Percentiles rank a stretch among this genome's conserved stretches.
These are phyloP conservation scores for Smutsia gigantea DNA, from an alignment of 2,797 vertebrate species.

Conservation along the genomic window DNA sequence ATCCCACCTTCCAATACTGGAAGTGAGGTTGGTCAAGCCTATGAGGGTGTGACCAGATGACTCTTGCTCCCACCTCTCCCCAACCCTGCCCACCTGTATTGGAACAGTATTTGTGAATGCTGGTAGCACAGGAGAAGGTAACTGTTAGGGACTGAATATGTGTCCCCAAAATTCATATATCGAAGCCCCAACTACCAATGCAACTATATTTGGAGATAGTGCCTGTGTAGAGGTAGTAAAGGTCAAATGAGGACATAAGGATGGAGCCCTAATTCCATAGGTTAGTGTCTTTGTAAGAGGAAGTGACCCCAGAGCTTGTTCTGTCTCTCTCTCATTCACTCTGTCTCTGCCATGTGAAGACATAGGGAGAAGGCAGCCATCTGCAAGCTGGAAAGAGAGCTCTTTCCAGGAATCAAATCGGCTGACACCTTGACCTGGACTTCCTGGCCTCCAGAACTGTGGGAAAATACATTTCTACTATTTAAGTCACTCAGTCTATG, in stretches of 20 bases:
- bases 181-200: background rate
- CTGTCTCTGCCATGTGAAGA: background rate
- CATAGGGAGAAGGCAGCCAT: background rate
- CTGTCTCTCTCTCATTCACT: background rate
- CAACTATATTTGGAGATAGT: background rate
- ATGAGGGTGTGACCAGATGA: background rate
- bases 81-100: background rate
- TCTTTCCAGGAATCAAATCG: background rate
- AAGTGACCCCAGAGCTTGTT: background rate
- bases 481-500: background rate
- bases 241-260: constrained; percentile 2
- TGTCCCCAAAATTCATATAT: background rate
- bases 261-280: background rate
- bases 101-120: background rate
- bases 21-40: background rate
- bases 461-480: constrained; percentile 20
- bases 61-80: background rate
- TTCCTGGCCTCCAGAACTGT: background rate
- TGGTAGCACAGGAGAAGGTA: background rate
- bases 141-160: background rate
- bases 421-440: background rate
- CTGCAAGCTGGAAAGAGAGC: background rate
- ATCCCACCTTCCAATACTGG: background rate
- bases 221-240: background rate
- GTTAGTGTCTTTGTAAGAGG: background rate